These are phyloP conservation scores for Sipha maydis DNA, from an alignment of 2,888 invertebrate species.

Conservation along the genomic window DNA sequence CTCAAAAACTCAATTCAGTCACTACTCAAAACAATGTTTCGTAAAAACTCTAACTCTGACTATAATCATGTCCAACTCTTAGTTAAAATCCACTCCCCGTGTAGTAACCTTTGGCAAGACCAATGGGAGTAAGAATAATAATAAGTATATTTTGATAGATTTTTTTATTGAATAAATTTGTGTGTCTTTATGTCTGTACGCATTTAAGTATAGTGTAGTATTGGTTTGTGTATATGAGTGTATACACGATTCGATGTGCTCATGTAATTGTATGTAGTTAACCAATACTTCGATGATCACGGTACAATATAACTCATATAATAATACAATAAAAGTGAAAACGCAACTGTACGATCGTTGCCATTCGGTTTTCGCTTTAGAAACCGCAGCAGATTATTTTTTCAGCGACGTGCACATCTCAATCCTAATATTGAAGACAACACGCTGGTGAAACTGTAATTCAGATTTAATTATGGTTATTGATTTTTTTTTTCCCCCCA, in stretches of 20 bases:
- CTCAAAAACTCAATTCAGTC: no score
- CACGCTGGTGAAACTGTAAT: not conserved
- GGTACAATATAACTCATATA: not conserved
- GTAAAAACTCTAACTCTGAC: no score
- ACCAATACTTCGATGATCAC: not conserved
- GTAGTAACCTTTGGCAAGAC: no score
- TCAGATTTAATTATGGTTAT: constrained; percentile 30
- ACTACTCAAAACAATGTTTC: no score
- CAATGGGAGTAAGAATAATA: no score
- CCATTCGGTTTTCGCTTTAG: constrained; percentile 1
- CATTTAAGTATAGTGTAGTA: not conserved
- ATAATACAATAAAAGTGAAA: not conserved
- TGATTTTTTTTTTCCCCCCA: not conserved
- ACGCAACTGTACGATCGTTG: not conserved
- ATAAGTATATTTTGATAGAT: no score
- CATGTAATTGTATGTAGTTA: not conserved
- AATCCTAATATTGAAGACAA: not conserved
- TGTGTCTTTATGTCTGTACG: not conserved
- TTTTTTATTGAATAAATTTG: no score
- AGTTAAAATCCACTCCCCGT: no score
- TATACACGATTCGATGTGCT: no score
- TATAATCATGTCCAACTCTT: no score
- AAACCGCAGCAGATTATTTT: constrained; percentile 18
- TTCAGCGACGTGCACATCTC: not conserved
- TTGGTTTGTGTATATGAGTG: no score